These are phyloP conservation scores for Dasysyrphus albostriatus DNA, from an alignment of 2,888 invertebrate species.

Conservation along the genomic window DNA sequence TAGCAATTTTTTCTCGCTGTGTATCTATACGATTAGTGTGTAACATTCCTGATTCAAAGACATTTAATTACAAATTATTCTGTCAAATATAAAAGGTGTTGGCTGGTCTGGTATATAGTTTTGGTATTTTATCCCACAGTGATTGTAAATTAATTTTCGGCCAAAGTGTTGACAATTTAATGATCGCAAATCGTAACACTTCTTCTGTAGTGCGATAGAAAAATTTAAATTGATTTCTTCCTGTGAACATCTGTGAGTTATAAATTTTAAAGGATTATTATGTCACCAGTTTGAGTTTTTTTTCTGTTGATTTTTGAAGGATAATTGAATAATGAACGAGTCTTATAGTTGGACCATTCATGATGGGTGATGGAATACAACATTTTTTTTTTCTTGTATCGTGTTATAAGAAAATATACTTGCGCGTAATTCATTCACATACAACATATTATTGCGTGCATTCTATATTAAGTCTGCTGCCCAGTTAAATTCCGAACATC, in stretches of 20 bases:
- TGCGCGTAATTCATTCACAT: too few species aligned
- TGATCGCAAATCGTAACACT: background rate
- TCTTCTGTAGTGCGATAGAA: background rate
- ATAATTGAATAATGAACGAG: slow-evolving; percentile 27
- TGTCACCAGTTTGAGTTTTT: slow-evolving; percentile 7
- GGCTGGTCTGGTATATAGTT: background rate
- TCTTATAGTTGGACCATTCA: background rate
- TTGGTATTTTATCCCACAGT: background rate
- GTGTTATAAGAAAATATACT: too few species aligned
- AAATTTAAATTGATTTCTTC: slow-evolving; percentile 57
- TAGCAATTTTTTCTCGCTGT: background rate
- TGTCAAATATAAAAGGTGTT: slow-evolving; percentile 29
- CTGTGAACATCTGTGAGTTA: slow-evolving; percentile 56
- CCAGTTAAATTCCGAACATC: slow-evolving; percentile 57
- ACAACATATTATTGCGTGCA: too few species aligned
- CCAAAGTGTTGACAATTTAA: slow-evolving; percentile 59
- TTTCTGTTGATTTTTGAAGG: slow-evolving; percentile 8
- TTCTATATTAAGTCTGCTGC: slow-evolving; percentile 21
- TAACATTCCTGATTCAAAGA: background rate
- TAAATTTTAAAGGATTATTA: slow-evolving; percentile 41
- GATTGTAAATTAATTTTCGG: slow-evolving; percentile 51
- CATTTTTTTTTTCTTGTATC: background rate
- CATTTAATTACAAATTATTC: slow-evolving; percentile 54
- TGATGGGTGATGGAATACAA: background rate
- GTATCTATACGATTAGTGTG: background rate